phyloP scores from a whole-genome alignment of 2,888 invertebrate species.

The Rhyacophila evoluta region DNA sequence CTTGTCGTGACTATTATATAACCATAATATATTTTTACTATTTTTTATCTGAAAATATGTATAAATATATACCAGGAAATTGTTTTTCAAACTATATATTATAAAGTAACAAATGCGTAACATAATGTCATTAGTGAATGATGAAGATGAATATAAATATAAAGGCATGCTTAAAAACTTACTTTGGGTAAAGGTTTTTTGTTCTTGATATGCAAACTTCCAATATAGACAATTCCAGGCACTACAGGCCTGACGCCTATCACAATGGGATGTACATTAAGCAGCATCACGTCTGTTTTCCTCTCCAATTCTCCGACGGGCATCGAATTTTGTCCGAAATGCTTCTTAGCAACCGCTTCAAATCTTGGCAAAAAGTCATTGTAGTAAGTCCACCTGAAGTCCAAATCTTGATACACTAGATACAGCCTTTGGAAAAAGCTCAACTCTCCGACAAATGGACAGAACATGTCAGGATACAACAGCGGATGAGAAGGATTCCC shows the following conservation, averaged over 20 bases:
- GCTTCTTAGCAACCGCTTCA: constrained; percentile 53
- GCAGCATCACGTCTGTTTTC: constrained; percentile 65
- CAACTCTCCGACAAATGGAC: constrained; percentile 63
- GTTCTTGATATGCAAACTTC: constrained; percentile 64
- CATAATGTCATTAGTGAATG: too few species aligned
- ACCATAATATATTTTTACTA: too few species aligned
- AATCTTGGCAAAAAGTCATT: constrained; percentile 49
- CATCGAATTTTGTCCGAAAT: constrained; percentile 58
- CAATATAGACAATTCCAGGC: constrained; percentile 63
- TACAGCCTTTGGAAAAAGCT: constrained; percentile 60
- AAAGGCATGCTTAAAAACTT: too few species aligned
- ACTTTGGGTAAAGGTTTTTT: constrained; percentile 61
- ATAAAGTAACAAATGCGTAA: too few species aligned
- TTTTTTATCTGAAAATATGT: too few species aligned
- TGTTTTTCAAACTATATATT: too few species aligned
- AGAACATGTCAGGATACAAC: constrained; percentile 67
- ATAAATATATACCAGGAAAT: too few species aligned
- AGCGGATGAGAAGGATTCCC: constrained; percentile 69
- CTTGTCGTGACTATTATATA: too few species aligned
- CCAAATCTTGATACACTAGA: constrained; percentile 38
- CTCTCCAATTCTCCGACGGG: constrained; percentile 62
- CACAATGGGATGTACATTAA: constrained; percentile 63
- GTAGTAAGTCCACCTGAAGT: constrained; percentile 45
- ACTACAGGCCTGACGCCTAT: constrained; percentile 64
- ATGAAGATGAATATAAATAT: too few species aligned